These are phyloP conservation scores for Emmelina monodactyla DNA, from an alignment of 2,888 invertebrate species.

Conservation along the genomic window DNA sequence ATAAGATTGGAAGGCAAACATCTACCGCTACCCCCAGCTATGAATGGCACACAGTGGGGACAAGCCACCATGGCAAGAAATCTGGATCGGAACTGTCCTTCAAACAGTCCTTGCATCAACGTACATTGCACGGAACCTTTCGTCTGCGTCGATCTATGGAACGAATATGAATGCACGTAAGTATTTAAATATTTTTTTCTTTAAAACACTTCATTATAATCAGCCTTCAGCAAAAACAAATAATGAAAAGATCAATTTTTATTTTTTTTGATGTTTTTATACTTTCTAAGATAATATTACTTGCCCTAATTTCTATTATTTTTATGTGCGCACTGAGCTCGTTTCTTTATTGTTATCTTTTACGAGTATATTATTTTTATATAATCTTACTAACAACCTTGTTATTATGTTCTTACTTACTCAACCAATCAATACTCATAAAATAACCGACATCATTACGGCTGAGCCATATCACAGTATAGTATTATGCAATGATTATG, in stretches of 20 bases:
- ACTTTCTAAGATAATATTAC: background rate
- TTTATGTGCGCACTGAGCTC: conserved; percentile 43
- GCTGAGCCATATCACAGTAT: too few relatives aligned
- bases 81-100: conserved; percentile 90
- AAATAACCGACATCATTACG: background rate
- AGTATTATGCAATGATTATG: too few relatives aligned
- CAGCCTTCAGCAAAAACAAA: background rate
- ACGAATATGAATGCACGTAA: conserved; percentile 98
- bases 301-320: conserved; percentile 15
- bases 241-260: background rate
- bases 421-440: background rate
- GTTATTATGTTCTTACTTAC: conserved; percentile 6
- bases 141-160: conserved; percentile 97
- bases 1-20: conserved; percentile 92
- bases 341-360: conserved; percentile 16
- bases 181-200: conserved; percentile 38
- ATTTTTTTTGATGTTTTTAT: background rate
- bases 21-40: conserved; percentile 90
- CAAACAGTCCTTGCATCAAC: conserved; percentile 93
- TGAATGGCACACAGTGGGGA: conserved; percentile 96
- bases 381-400: too few relatives aligned
- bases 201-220: conserved; percentile 1
- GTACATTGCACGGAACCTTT: conserved; percentile 93
- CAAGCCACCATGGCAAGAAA: conserved; percentile 94
- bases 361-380: background rate